Evolutionary conservation across 2,888 invertebrate species (phyloP), one percentile per base, ranked within the genome.

Genomic region (Pterostichus niger): DNA sequence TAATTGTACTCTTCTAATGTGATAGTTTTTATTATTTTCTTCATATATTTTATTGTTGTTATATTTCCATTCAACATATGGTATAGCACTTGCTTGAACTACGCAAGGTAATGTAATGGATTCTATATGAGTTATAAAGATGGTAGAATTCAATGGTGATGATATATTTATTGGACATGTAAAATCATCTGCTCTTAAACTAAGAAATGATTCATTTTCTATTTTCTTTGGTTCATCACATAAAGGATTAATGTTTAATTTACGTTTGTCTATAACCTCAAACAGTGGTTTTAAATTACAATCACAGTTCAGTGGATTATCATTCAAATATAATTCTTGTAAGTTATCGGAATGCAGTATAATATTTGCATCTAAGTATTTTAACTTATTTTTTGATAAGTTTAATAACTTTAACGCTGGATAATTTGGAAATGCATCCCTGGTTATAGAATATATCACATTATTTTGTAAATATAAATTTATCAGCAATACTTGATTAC

Each of bases 231-330:
- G 76, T 35, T 31, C n/a, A 11, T 9, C n/a, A 49, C 76, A 76
- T 40, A 33, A n/a, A 10, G 54, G 6, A 33, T 76, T 76, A 11
- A 40, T 54, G 7, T 5, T 56, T n/a, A 56, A 35, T 35, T 76
- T n/a, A 54, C 17, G 13, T 11, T 33, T 10, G 33, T 76, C 35
- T 24, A 76, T 35, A 13, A 17, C 40, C 13, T 35, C 35, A 11
- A 15, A 40, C 0, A 76, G 13, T 13, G 15, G 13, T 56, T 40
- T 13, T 31, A 76, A 56, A 13, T 76, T 6, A 35, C 76, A 76
- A 35, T 76, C 76, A 33, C 76, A 76, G 13, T 13, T 76, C 6
- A 54, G 56, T 33, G 13, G 35, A 54, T 76, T 76, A 7, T 56
- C 76, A 11, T 76, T 33, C 13, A 76, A 6, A 13, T 56, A 76